Base-by-base conservation (phyloP, 1,140 invertebrate species). In the Drosophila busckii region DNA sequence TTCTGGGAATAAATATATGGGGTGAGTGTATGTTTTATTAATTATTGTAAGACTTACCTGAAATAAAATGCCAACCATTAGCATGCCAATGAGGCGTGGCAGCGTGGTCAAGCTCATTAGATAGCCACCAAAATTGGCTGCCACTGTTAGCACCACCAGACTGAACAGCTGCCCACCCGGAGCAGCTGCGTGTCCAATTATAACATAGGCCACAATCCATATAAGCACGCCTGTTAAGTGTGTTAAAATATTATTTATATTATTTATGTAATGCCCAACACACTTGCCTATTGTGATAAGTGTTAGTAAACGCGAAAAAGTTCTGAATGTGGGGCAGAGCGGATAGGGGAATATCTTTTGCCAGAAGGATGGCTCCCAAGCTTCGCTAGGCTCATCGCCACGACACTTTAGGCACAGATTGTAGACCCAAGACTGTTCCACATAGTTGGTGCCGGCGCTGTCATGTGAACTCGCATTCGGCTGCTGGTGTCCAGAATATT, bases 81-180 rank as follows among this genome's bases (percentile, higher is more conserved):
- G 90, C 94, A 96, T 96, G 8, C 95, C 95, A 65, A 96, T 93
- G 0, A 98, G 89, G 0, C 95, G 91, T 4, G 96, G 96, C 52
- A 98, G 88, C 2, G 92, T 93, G n/a, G 94, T 91, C 17, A 95
- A 87, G 15, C 92, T 92, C 64, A 94, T 50, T 3, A 95, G 66
- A 90, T 93, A 94, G 29, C 95, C 96, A 4, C 93, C 95, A 60
- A 96, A 92, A 87, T 95, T 91, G 1, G 94, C 93, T 3, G 91
- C 92, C 20, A 97, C 91, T 10, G 90, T 90, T 0, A 95, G 89
- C 1, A 93, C 87, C 2, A 94, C 93, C 2, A 97, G 88, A 52
- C 92, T 91, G 71, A 95, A 97, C 2, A 96, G 88, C 61, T 93
- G 92, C 2, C 95, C 95, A 6, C 94, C 94, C 13, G 90, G 90